These are phyloP conservation scores for Bolinopsis microptera DNA, from an alignment of 37 sponge, comb jelly and placozoan species.

Conservation along the genomic window DNA sequence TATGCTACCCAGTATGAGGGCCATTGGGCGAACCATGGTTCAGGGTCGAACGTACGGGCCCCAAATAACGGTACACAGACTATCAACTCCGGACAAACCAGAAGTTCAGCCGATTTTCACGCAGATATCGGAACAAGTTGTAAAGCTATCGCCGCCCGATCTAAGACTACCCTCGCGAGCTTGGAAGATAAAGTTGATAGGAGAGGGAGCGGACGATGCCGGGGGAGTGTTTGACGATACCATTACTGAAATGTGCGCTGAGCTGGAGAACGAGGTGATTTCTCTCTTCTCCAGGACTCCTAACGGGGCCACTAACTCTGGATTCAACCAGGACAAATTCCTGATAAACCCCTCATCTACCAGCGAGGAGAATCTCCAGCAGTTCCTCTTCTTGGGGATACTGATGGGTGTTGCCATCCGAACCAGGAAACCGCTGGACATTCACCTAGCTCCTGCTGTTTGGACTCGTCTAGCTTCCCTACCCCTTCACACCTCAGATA, in stretches of 20 bases:
- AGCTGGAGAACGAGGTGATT: conserved; percentile 74
- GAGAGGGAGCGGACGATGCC: conserved; percentile 87
- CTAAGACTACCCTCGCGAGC: conserved; percentile 76
- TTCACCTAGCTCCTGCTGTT: conserved; percentile 82
- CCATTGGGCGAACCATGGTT: conserved; percentile 72
- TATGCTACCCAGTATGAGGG: conserved; percentile 57
- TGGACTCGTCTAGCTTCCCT: conserved; percentile 88
- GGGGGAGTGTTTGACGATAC: conserved; percentile 96
- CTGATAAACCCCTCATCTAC: conserved; percentile 76
- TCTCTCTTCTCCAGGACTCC: conserved; percentile 81
- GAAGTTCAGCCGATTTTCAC: conserved; percentile 75
- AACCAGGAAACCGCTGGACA: conserved; percentile 84
- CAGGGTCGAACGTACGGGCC: conserved; percentile 76
- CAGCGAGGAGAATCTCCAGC: conserved; percentile 69
- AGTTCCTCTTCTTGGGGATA: conserved; percentile 82
- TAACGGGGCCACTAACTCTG: conserved; percentile 60
- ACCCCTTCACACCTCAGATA: conserved; percentile 68
- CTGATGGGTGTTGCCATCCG: conserved; percentile 88
- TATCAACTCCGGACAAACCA: conserved; percentile 63
- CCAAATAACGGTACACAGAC: conserved; percentile 73
- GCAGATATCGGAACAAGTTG: conserved; percentile 69
- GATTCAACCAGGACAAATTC: conserved; percentile 66
- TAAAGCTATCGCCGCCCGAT: conserved; percentile 68
- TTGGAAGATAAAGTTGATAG: conserved; percentile 84
- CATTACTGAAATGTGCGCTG: conserved; percentile 75